A percentile compares a stretch with the other conserved stretches of the same genome.
phyloP scores from a whole-genome alignment of 2,888 invertebrate genomes.

The Norana najaformis region DNA sequence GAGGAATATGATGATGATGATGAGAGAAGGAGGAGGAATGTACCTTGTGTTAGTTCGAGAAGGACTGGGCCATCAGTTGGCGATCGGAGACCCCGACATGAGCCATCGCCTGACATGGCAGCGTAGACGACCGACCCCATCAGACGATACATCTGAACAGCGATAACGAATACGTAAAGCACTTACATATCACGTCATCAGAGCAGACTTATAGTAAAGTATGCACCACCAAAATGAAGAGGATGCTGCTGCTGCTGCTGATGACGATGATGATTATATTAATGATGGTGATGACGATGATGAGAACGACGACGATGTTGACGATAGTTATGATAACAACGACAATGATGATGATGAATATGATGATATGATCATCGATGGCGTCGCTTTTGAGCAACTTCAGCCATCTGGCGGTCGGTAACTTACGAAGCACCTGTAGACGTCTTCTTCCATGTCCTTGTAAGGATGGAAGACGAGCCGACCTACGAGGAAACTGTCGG shows the following conservation, averaged over 20 bases:
- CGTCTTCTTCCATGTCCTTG: not conserved
- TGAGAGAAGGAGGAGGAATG: rapidly evolving
- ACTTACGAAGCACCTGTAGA: conserved; percentile 14
- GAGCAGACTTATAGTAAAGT: too few relatives aligned
- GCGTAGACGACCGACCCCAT: conserved; percentile 59
- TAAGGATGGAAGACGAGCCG: not conserved
- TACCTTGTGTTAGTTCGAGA: conserved; percentile 81
- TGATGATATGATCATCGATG: not conserved
- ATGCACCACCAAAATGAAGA: not conserved
- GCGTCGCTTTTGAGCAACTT: not conserved
- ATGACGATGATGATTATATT: not conserved
- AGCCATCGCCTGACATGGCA: conserved; percentile 62
- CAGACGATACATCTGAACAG: conserved; percentile 54
- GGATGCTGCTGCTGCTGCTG: not conserved
- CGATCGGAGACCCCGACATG: conserved; percentile 70
- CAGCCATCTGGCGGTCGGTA: not conserved
- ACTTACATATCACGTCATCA: too few relatives aligned
- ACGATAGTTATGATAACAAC: not conserved
- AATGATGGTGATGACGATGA: not conserved
- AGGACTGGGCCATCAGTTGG: conserved; percentile 84
- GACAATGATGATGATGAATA: not conserved
- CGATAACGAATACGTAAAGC: not conserved
- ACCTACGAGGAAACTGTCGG: not conserved
- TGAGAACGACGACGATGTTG: not conserved
- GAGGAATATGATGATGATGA: too few relatives aligned